Evolutionary conservation across 1,140 invertebrate genomes (phyloP), one percentile per base, ranked within the genome.

Genomic region (Diabrotica virgifera): DNA sequence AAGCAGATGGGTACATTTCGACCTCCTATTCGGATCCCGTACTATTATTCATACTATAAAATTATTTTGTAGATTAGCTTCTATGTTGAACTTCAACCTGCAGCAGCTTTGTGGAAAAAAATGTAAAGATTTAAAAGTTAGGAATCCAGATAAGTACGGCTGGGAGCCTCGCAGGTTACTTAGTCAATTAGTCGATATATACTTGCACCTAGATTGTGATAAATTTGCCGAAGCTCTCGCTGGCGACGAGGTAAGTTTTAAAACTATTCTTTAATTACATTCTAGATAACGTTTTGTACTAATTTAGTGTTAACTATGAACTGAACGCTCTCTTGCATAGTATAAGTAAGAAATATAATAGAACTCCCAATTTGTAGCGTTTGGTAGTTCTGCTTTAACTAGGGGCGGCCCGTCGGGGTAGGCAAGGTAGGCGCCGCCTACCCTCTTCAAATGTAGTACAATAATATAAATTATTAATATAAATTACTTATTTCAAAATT

Each of bases 51-150:
- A 24, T 24, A 24, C 24, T 24, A 24, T 1, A 2, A 24, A 24
- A 9, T 58, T 24, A 24, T 24, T 24, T 24, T 24, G 24, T 14
- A 65, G 70, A 50, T 85, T 99, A 11, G 95, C 96, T 62, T 95
- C 95, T 54, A 99, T 99, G 97, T 83, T 99, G 57, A 98, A 99
- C 81, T 98, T 97, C 80, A 98, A 98, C 82, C 82, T 99, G 50
- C 91, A 95, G 77, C 95, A 99, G 78, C 82, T 99, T n/a, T 97
- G 95, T 78, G 96, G 97, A 5, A 90, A 94, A 36, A 98, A 99
- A 80, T 98, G 95, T 81, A 96, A 95, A 78, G 95, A 97, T 82
- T 83, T 99, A 37, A 98, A 98, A 84, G 96, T 99, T n/a, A 88
- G 90, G 57, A 92, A 93, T 72, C 93, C 95, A 4, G 91, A 95